Evolutionary conservation across 2,888 invertebrate species (phyloP).

Genomic region (Andrena marginata): DNA sequence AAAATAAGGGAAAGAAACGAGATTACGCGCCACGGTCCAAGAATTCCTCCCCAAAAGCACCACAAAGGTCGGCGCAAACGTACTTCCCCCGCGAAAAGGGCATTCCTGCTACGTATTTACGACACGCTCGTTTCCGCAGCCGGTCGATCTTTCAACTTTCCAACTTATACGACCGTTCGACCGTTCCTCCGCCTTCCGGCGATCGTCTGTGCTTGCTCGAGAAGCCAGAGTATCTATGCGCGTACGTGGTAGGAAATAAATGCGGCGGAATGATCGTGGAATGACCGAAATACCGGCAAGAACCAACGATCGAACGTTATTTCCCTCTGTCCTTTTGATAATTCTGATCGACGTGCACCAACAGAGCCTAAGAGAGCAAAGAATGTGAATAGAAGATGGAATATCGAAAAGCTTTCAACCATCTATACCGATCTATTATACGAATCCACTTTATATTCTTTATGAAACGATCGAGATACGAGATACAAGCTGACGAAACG

Average conservation of each 20-base stretch:
- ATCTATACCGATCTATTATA: background rate
- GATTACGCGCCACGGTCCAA: background rate
- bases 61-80: constrained; percentile 12
- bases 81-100: constrained; percentile 15
- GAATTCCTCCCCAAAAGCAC: background rate
- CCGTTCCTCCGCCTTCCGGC: constrained; percentile 11
- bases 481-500: background rate
- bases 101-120: constrained; percentile 12
- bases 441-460: background rate
- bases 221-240: background rate
- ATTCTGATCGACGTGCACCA: background rate
- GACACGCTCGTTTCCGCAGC: background rate
- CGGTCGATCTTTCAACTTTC: constrained; percentile 13
- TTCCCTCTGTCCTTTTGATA: background rate
- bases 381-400: too few species aligned
- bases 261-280: constrained; percentile 64
- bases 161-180: constrained; percentile 15
- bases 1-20: constrained; percentile 43
- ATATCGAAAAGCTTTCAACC: background rate
- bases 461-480: background rate
- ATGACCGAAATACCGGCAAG: constrained; percentile 48
- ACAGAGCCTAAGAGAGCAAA: background rate
- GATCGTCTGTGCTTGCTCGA: constrained; percentile 11
- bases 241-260: constrained; percentile 21
- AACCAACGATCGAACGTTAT: constrained; percentile 30